Conservation (phyloP, 1,140 invertebrate genomes). For the Theocolax elegans region DNA sequence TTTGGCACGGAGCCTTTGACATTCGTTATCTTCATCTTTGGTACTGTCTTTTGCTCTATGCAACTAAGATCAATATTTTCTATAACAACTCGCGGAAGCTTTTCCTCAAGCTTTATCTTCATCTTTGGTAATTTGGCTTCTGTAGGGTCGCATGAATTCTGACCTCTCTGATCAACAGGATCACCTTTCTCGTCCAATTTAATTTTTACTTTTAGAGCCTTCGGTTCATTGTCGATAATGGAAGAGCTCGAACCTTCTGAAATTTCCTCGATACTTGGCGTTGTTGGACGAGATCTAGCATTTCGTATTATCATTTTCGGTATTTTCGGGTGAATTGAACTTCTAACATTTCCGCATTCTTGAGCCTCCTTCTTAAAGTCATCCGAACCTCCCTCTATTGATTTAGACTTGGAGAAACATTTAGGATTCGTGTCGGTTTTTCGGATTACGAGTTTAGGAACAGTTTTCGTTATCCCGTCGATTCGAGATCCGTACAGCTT, state of each 20-base stretch:
- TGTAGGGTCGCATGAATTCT: background rate
- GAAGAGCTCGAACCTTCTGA: conserved; percentile 34
- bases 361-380: background rate
- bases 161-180: conserved; percentile 9
- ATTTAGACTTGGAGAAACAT: conserved; percentile 43
- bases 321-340: conserved; percentile 55
- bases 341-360: conserved; percentile 3
- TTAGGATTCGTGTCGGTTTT: conserved; percentile 53
- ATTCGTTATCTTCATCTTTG: conserved; percentile 60
- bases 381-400: conserved; percentile 16
- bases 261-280: conserved; percentile 58
- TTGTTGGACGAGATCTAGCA: conserved; percentile 57
- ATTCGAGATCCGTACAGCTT: conserved; percentile 2
- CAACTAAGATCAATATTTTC: conserved; percentile 48
- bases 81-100: conserved; percentile 53
- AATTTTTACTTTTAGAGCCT: conserved; percentile 44
- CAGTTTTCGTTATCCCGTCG: conserved; percentile 37
- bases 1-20: conserved; percentile 44
- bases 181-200: conserved; percentile 48
- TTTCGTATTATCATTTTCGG: conserved; percentile 67
- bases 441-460: conserved; percentile 61
- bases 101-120: conserved; percentile 63
- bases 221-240: conserved; percentile 43
- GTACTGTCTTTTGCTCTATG: conserved; percentile 49
- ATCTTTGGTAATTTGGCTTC: conserved; percentile 61